Percentiles rank a stretch among this genome's conserved stretches.
phyloP scores from a whole-genome alignment of 2,113 vertebrate species.

The Corythoichthys intestinalis region DNA sequence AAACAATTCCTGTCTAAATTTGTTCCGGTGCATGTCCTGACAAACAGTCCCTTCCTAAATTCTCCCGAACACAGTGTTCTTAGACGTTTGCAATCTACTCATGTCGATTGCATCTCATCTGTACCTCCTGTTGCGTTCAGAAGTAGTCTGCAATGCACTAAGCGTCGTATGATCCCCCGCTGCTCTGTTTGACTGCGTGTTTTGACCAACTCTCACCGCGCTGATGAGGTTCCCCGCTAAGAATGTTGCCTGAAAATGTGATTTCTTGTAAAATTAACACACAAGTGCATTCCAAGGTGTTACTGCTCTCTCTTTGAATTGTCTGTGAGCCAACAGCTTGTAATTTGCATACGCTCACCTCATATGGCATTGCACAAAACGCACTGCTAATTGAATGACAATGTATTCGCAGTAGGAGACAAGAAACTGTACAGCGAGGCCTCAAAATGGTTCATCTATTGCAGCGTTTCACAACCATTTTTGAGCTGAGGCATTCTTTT shows the following conservation, averaged over 20 bases:
- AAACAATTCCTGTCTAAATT: neutral
- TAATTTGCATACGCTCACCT: conserved; percentile 20
- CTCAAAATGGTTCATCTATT: neutral
- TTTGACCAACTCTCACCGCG: conserved; percentile 21
- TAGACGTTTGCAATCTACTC: conserved; percentile 6
- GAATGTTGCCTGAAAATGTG: conserved; percentile 25
- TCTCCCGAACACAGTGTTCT: neutral
- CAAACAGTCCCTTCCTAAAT: neutral
- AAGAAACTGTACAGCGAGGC: neutral
- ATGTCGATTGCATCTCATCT: conserved; percentile 13
- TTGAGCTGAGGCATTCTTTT: no score
- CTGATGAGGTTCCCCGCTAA: conserved; percentile 10
- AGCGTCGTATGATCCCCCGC: conserved; percentile 33
- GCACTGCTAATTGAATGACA: neutral
- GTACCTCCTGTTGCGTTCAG: conserved; percentile 20
- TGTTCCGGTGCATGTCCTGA: conserved; percentile 1
- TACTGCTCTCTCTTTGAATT: neutral
- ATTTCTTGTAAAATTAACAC: conserved; percentile 28
- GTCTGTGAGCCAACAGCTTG: neutral
- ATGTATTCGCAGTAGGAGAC: neutral
- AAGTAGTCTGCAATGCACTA: conserved; percentile 30
- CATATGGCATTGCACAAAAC: neutral
- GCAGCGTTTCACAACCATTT: no score
- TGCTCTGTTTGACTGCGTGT: conserved; percentile 26
- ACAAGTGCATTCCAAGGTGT: conserved; percentile 12